Evolutionary conservation across 2,888 invertebrate genomes (phyloP).

Genomic region (Thymelicus sylvestris): DNA sequence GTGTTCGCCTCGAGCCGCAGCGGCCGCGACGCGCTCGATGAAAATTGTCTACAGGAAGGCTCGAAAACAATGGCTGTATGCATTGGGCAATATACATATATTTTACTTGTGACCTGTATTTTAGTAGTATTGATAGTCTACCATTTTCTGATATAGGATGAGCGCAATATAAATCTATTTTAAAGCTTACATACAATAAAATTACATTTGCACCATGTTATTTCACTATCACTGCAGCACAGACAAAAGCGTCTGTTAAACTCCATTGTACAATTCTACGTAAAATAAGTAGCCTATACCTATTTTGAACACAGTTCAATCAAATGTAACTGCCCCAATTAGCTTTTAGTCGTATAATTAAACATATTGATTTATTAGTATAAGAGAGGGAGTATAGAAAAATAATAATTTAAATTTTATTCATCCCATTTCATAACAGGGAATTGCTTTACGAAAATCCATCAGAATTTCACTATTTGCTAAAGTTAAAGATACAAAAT

Average conservation of each 20-base stretch:
- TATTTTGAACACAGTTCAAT: constrained; percentile 28
- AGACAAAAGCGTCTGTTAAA: constrained; percentile 23
- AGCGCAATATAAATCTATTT: constrained; percentile 32
- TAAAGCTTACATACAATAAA: constrained; percentile 27
- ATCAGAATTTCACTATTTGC: not conserved
- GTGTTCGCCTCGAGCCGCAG: too few species aligned
- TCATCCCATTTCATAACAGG: not conserved
- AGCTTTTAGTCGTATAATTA: not conserved
- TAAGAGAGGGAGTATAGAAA: not conserved
- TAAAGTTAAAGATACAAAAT: not conserved
- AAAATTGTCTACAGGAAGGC: not conserved
- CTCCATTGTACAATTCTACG: constrained; percentile 1
- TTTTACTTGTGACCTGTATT: not conserved
- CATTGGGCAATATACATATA: not conserved
- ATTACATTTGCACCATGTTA: constrained; percentile 23
- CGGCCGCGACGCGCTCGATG: too few species aligned
- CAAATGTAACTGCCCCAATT: constrained; percentile 12
- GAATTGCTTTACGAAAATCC: not conserved
- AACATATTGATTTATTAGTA: not conserved
- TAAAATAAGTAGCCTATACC: constrained; percentile 23
- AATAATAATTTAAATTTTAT: not conserved
- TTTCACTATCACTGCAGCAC: constrained; percentile 13
- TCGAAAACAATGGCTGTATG: not conserved
- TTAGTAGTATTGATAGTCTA: not conserved
- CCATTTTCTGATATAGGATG: constrained; percentile 14